These are phyloP conservation scores for Hystrix brachyura DNA, from an alignment of 2,113 vertebrate species.

Conservation along the genomic window DNA sequence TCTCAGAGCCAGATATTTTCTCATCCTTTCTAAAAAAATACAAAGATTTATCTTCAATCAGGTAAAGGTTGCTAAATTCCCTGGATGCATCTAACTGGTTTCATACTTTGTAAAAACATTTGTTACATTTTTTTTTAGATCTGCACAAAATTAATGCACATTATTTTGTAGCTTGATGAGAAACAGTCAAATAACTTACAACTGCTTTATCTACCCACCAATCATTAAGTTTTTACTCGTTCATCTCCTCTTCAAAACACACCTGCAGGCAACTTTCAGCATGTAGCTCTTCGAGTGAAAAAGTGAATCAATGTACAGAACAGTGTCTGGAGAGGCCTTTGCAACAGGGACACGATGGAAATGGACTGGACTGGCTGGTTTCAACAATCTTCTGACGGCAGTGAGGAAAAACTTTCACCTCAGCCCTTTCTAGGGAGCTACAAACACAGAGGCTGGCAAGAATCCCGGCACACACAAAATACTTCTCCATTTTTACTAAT, in stretches of 20 bases:
- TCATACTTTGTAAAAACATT: background rate
- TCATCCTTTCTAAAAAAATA: constrained; percentile 9
- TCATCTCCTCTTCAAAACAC: constrained; percentile 22
- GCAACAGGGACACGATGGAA: constrained; percentile 56
- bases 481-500: constrained; percentile 82
- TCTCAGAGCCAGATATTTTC: constrained; percentile 5
- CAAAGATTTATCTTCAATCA: background rate
- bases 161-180: background rate
- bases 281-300: background rate
- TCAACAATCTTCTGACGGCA: background rate
- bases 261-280: constrained; percentile 70
- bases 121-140: background rate
- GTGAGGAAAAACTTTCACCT: constrained; percentile 74
- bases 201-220: constrained; percentile 34
- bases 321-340: background rate
- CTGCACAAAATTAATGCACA: background rate
- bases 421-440: constrained; percentile 65
- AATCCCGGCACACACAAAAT: constrained; percentile 73
- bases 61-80: background rate
- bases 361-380: constrained; percentile 50
- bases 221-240: background rate
- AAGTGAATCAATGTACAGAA: constrained; percentile 65
- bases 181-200: constrained; percentile 31
- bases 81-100: background rate
- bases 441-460: constrained; percentile 79